phyloP scores from a whole-genome alignment of 2,113 vertebrate species.

The Gopherus evgoodei region DNA sequence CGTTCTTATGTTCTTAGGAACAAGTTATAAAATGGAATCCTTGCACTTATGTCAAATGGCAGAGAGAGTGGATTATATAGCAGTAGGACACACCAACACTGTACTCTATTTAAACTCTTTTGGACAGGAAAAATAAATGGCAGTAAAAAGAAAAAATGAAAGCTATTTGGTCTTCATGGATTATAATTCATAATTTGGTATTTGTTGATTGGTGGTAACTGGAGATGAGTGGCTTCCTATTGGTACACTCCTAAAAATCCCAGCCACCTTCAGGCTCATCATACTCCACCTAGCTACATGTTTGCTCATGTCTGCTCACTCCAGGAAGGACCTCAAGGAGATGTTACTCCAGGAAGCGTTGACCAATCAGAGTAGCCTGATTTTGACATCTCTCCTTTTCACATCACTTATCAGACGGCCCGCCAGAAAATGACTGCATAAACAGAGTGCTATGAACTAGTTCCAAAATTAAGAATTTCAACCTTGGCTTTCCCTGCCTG shows the following conservation, averaged over 20 bases:
- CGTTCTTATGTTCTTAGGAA: neutral
- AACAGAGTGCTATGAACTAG: neutral
- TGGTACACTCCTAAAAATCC: neutral
- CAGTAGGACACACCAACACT: slow-evolving; percentile 52
- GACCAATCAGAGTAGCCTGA: neutral
- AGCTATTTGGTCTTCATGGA: neutral
- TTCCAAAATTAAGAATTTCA: neutral
- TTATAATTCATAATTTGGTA: neutral
- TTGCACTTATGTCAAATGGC: slow-evolving; percentile 60
- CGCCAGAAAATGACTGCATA: neutral
- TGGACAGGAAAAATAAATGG: neutral
- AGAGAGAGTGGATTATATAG: slow-evolving; percentile 49
- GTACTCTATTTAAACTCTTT: slow-evolving; percentile 17
- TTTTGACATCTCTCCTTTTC: neutral
- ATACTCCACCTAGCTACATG: neutral
- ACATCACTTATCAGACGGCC: neutral
- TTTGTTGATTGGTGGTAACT: neutral
- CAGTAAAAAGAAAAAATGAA: neutral
- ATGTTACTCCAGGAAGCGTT: neutral
- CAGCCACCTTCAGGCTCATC: neutral
- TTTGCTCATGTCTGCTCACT: neutral
- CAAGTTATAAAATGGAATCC: slow-evolving; percentile 73
- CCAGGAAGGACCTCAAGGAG: neutral
- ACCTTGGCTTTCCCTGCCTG: neutral
- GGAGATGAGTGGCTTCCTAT: neutral